A percentile compares a stretch with the other conserved stretches of the same genome.
phyloP scores from a whole-genome alignment of 2,797 vertebrate genomes.

The Betta splendens region DNA sequence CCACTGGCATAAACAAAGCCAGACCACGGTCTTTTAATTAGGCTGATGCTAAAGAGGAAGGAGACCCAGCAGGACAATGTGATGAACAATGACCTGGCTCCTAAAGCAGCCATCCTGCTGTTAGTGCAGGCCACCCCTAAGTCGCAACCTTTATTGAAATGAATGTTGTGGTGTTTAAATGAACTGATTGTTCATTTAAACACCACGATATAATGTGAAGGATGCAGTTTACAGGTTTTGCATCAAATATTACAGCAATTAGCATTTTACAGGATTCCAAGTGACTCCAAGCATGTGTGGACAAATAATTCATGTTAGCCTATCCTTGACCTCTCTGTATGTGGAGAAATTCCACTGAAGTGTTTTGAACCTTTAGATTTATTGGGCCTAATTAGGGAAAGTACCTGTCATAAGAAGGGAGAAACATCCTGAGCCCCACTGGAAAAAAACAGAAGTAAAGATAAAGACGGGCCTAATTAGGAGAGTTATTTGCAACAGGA shows the following conservation, averaged over 20 bases:
- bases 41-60: conserved; percentile 33
- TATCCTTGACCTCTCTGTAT: conserved; percentile 25
- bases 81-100: conserved; percentile 32
- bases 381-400: conserved; percentile 50
- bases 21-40: conserved; percentile 56
- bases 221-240: conserved; percentile 22
- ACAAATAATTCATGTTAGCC: conserved; percentile 12
- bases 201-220: too few relatives aligned
- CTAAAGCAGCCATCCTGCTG: conserved; percentile 36
- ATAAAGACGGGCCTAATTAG: conserved; percentile 41
- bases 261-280: conserved; percentile 28
- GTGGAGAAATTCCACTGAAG: conserved; percentile 20
- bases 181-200: conserved; percentile 32
- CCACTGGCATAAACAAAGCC: conserved; percentile 35
- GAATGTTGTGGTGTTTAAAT: too few relatives aligned
- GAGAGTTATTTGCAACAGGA: conserved; percentile 33
- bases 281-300: conserved; percentile 20
- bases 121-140: conserved; percentile 32
- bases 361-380: conserved; percentile 47
- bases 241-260: conserved; percentile 48
- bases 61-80: conserved; percentile 29
- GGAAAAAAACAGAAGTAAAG: conserved; percentile 19
- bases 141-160: conserved; percentile 26
- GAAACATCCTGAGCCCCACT: conserved; percentile 16
- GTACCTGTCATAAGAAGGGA: conserved; percentile 32